Base-by-base conservation (phyloP, 2,113 vertebrate species). In the Zingel zingel region DNA sequence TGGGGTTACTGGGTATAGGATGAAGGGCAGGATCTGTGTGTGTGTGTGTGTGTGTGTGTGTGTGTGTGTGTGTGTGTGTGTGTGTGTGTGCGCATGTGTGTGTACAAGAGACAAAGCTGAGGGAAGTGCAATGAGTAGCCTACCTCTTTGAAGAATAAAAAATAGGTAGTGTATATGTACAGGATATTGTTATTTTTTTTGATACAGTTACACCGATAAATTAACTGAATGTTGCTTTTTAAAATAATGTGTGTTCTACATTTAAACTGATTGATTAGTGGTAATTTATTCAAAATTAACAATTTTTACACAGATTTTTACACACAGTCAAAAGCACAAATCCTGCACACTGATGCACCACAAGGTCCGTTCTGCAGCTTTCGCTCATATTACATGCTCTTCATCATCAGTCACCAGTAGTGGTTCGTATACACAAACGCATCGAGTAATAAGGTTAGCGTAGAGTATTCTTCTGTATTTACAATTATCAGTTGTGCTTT, bases 11-110 rank as follows among this genome's bases (percentile, higher is more conserved):
- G 48, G 33, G 50, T 43, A 45, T 25, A 74, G 48, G 19, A 51
- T 62, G 45, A 43, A 47, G 12, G 16, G 8, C 23, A 25, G 19
- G 30, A n/a, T n/a, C 7, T 43, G 14, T 67, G 59, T 80, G 33
- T 56, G 50, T 18, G 66, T 53, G 66, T 54, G 50, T 54, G 67
- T 36, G 30, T 51, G 71, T 62, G 71, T 18, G 45, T 27, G n/a
- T 70, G 51, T 58, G 51, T 47, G 45, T 36, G 13, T 50, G 36
- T 58, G 27, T 21, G 57, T 59, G 57, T 25, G 23, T 25, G 23
- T 59, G 50, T 69, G 48, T 15, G 65, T 68, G 25, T 54, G 51
- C 16, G 36, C 9, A 8, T 9, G 36, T 9, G 59, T 36, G 33
- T 12, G 33, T 33, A 18, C 27, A 59, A 59, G 27, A 33, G 8